Evolutionary conservation across 2,888 invertebrate species (phyloP).

Genomic region (Physocephala rufipes): DNA sequence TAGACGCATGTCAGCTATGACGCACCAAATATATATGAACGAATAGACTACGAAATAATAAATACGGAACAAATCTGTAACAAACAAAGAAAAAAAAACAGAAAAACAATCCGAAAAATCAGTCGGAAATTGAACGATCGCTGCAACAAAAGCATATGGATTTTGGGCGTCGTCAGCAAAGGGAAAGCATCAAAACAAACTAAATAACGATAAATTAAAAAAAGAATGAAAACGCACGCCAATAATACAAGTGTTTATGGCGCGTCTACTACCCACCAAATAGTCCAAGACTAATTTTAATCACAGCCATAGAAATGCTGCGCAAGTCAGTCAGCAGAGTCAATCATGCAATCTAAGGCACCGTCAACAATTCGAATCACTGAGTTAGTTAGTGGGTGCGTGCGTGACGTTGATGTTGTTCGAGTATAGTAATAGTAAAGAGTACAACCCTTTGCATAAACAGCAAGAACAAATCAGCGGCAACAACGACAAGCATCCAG

Average conservation of each 20-base stretch:
- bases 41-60: slow-evolving; percentile 20
- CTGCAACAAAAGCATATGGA: slow-evolving; percentile 39
- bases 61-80: slow-evolving; percentile 16
- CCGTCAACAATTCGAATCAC: too few relatives aligned
- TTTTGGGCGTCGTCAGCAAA: slow-evolving; percentile 43
- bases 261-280: slow-evolving; percentile 57
- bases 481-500: slow-evolving; percentile 2
- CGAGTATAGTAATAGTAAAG: slow-evolving; percentile 7
- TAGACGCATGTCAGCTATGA: slow-evolving; percentile 17
- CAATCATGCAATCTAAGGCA: background rate
- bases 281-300: slow-evolving; percentile 29
- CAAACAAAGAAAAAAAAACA: slow-evolving; percentile 19
- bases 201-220: background rate
- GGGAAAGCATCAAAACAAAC: slow-evolving; percentile 8
- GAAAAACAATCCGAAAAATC: too few relatives aligned
- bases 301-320: slow-evolving; percentile 26
- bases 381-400: slow-evolving; percentile 12
- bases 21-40: too few relatives aligned
- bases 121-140: background rate
- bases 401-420: slow-evolving; percentile 12
- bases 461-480: slow-evolving; percentile 20
- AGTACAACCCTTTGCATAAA: background rate
- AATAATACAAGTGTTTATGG: slow-evolving; percentile 50
- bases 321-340: slow-evolving; percentile 10
- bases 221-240: slow-evolving; percentile 29